Percentiles rank a stretch among this genome's conserved stretches.
phyloP scores from a whole-genome alignment of 2,113 vertebrate genomes.

The Amblyornis subalaris region DNA sequence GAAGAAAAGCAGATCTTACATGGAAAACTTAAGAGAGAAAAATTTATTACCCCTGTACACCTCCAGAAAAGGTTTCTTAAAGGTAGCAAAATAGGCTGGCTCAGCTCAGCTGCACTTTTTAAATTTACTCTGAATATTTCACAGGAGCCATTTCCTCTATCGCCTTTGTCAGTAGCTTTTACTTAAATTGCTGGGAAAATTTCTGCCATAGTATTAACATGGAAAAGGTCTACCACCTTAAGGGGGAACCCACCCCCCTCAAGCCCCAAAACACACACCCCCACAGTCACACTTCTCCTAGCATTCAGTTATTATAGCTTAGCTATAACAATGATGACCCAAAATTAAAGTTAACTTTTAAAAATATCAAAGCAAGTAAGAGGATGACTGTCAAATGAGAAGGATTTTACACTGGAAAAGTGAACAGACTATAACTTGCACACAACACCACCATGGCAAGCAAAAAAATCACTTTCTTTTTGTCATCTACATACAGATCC shows the following conservation, averaged over 20 bases:
- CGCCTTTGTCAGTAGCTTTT: not conserved
- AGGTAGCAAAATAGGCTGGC: not conserved
- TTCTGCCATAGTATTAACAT: not conserved
- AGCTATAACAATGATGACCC: not conserved
- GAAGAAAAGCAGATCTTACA: not conserved
- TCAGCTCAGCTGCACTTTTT: not conserved
- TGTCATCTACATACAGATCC: not conserved
- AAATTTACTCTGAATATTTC: not conserved
- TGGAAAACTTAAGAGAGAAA: not conserved
- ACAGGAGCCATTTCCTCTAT: not conserved
- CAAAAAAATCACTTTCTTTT: not conserved
- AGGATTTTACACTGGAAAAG: not conserved
- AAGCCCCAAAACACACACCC: not conserved
- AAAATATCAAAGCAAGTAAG: not conserved
- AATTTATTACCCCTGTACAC: not conserved
- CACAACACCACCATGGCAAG: accelerated
- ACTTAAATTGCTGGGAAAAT: not conserved
- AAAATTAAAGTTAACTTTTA: not conserved
- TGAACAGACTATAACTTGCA: not conserved
- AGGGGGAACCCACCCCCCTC: not conserved
- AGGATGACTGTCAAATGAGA: not conserved
- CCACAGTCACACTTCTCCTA: not conserved
- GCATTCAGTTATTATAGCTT: not conserved
- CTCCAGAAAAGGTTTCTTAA: not conserved
- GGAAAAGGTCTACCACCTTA: not conserved